These are phyloP conservation scores for Denticeps clupeoides DNA, from an alignment of 2,797 vertebrate species.

Conservation along the genomic window DNA sequence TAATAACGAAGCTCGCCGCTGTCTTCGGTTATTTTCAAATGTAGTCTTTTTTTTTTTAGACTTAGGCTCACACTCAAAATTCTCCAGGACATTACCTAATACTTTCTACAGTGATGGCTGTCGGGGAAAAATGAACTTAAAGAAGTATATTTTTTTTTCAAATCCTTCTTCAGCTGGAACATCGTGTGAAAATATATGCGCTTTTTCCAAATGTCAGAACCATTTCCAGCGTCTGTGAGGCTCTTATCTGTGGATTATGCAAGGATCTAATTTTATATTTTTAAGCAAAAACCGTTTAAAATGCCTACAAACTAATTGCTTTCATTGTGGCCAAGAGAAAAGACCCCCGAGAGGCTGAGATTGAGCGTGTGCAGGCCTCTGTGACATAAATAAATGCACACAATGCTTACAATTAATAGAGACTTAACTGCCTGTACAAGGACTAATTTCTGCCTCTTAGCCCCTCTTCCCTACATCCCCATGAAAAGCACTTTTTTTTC, in stretches of 20 bases:
- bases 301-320: conserved; percentile 34
- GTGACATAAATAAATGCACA: conserved; percentile 38
- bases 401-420: conserved; percentile 43
- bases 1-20: too few relatives aligned
- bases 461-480: conserved; percentile 12
- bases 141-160: too few relatives aligned
- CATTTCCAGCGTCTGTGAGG: conserved; percentile 14
- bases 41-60: too few relatives aligned
- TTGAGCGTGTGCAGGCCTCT: conserved; percentile 26
- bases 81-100: too few relatives aligned
- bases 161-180: too few relatives aligned
- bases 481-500: too few relatives aligned
- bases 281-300: conserved; percentile 18
- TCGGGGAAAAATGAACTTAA: too few relatives aligned
- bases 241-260: conserved; percentile 22
- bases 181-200: conserved; percentile 3
- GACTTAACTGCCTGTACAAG: conserved; percentile 32
- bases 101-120: too few relatives aligned
- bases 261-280: conserved; percentile 13
- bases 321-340: conserved; percentile 30
- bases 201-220: conserved; percentile 11
- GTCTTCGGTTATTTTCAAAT: too few relatives aligned
- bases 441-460: conserved; percentile 37
- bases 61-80: too few relatives aligned
- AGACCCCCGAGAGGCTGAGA: conserved; percentile 20